These are phyloP conservation scores for Archivesica marissinica DNA, from an alignment of 1,140 invertebrate species.

Conservation along the genomic window DNA sequence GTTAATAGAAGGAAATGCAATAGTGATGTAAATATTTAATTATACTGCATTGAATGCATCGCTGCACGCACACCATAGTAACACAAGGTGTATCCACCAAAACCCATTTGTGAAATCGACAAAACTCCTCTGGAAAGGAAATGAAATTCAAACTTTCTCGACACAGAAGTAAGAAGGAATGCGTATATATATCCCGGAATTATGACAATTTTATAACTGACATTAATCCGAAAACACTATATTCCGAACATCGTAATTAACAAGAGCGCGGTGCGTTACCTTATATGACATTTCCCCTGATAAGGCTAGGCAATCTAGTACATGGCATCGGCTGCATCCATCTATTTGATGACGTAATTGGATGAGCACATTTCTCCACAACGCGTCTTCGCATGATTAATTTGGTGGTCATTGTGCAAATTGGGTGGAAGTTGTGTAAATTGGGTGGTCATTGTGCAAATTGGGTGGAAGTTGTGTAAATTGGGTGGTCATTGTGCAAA, in stretches of 20 bases:
- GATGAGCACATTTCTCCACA: neutral
- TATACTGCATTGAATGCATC: too few species aligned
- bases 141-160: too few species aligned
- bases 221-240: neutral
- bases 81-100: neutral
- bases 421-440: too few species aligned
- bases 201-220: neutral
- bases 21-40: too few species aligned
- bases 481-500: too few species aligned
- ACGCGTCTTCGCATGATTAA: neutral
- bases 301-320: neutral
- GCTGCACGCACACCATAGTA: neutral
- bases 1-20: too few species aligned
- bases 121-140: too few species aligned
- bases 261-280: neutral
- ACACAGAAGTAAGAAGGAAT: too few species aligned
- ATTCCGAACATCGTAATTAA: neutral
- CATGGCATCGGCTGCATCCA: neutral
- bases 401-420: neutral
- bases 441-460: too few species aligned
- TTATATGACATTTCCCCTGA: neutral
- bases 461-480: too few species aligned
- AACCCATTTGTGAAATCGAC: too few species aligned
- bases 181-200: neutral
- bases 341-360: neutral